These are phyloP conservation scores for Ectropis crepuscularia DNA, from an alignment of 2,888 invertebrate genomes.

Conservation along the genomic window DNA sequence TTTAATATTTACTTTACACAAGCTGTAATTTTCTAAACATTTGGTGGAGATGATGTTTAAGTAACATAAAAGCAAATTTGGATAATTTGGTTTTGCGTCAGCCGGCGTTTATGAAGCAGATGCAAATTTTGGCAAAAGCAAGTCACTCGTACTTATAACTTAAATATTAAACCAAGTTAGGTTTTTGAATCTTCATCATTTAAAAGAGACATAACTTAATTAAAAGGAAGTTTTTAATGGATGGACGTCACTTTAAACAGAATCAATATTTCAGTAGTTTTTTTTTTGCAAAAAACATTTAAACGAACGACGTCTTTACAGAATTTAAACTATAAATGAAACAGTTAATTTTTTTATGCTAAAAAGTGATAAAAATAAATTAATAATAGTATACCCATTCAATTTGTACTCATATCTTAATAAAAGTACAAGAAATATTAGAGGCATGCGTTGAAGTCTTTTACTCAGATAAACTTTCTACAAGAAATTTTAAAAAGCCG, in stretches of 20 bases:
- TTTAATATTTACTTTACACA: not conserved
- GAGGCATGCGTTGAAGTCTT: conserved; percentile 53
- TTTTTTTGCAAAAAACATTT: not conserved
- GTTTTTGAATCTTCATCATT: too few relatives aligned
- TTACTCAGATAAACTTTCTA: conserved; percentile 15
- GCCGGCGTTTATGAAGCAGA: conserved; percentile 66
- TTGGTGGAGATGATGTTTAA: conserved; percentile 52
- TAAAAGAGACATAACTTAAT: too few relatives aligned
- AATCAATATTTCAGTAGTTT: too few relatives aligned
- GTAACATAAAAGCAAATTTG: conserved; percentile 60
- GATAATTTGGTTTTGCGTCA: conserved; percentile 45
- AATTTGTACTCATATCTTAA: too few relatives aligned
- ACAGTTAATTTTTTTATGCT: too few relatives aligned
- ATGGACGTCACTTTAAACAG: too few relatives aligned
- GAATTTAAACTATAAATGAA: too few relatives aligned
- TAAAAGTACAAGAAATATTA: not conserved
- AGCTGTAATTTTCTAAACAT: conserved; percentile 50
- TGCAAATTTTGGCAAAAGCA: conserved; percentile 50
- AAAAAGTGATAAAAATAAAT: too few relatives aligned
- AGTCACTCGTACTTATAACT: not conserved
- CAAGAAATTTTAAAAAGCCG: not conserved
- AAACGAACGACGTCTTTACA: not conserved
- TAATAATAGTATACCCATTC: too few relatives aligned
- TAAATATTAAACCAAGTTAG: not conserved
- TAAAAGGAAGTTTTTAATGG: too few relatives aligned